These are phyloP conservation scores for Chaenogobius annularis DNA, from an alignment of 2,113 vertebrate genomes.

Conservation along the genomic window DNA sequence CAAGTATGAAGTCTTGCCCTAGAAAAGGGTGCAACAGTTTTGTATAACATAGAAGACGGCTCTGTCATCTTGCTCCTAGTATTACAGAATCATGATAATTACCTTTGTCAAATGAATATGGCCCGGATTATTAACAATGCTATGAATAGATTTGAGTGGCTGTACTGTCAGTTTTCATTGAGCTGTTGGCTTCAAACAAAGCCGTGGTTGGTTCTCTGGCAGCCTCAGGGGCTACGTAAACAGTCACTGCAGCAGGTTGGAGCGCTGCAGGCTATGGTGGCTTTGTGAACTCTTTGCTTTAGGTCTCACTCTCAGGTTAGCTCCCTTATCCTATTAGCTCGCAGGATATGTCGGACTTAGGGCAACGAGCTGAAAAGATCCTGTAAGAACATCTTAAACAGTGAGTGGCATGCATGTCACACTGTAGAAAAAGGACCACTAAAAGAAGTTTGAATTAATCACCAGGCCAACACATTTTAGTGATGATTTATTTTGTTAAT, in stretches of 20 bases:
- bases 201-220: neutral
- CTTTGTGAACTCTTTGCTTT: constrained; percentile 31
- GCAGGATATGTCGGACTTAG: constrained; percentile 7
- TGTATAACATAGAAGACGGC: neutral
- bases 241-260: constrained; percentile 32
- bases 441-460: neutral
- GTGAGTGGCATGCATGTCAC: neutral
- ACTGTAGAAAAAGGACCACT: neutral
- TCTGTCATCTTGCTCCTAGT: neutral
- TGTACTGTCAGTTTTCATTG: constrained; percentile 3
- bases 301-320: constrained; percentile 35
- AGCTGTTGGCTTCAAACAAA: neutral
- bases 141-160: neutral
- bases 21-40: neutral
- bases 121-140: neutral
- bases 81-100: neutral
- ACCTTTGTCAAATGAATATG: neutral
- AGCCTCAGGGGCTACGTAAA: constrained; percentile 11
- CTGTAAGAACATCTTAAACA: constrained; percentile 3
- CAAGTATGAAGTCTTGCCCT: neutral
- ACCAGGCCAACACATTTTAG: neutral
- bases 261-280: constrained; percentile 33
- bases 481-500: neutral
- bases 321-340: constrained; percentile 46
- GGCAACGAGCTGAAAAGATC: constrained; percentile 21